phyloP scores from a whole-genome alignment of 2,797 vertebrate species.

The Cichlasoma orientale region DNA sequence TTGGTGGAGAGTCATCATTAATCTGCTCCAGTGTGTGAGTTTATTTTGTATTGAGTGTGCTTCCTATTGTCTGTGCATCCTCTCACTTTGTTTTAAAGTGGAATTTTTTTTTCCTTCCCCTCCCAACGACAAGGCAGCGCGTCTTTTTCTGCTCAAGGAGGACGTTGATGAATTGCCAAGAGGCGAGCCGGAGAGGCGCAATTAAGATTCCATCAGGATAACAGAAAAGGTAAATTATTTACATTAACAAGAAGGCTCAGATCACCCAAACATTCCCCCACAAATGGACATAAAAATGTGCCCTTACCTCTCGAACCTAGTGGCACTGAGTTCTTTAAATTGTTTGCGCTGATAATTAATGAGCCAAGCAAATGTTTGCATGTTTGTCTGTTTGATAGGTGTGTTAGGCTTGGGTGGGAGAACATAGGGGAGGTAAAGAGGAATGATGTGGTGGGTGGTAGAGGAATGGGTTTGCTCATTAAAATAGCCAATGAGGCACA shows the following conservation, averaged over 20 bases:
- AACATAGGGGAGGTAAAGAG: constrained; percentile 22
- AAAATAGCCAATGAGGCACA: constrained; percentile 14
- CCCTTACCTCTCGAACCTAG: constrained; percentile 30
- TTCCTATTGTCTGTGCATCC: constrained; percentile 24
- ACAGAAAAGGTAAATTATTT: constrained; percentile 86
- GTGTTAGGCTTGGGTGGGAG: constrained; percentile 6
- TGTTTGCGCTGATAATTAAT: constrained; percentile 77
- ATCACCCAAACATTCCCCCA: constrained; percentile 67
- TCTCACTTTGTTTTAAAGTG: constrained; percentile 58
- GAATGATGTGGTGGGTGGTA: constrained; percentile 34
- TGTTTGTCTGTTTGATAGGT: constrained; percentile 13
- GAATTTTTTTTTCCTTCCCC: neutral
- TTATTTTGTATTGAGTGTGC: constrained; percentile 37
- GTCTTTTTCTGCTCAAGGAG: constrained; percentile 67
- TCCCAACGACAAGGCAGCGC: constrained; percentile 37
- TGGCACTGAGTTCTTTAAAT: constrained; percentile 62
- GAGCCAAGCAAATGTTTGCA: constrained; percentile 48
- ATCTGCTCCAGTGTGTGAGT: constrained; percentile 54
- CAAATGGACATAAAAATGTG: constrained; percentile 50
- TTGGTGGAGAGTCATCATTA: constrained; percentile 71
- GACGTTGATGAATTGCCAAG: constrained; percentile 80
- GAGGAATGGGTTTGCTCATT: constrained; percentile 32
- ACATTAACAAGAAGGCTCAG: constrained; percentile 77
- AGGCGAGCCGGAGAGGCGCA: constrained; percentile 73
- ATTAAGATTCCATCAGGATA: constrained; percentile 90